Base-by-base conservation (phyloP, 2,888 invertebrate genomes). In the Diaperis boleti region DNA sequence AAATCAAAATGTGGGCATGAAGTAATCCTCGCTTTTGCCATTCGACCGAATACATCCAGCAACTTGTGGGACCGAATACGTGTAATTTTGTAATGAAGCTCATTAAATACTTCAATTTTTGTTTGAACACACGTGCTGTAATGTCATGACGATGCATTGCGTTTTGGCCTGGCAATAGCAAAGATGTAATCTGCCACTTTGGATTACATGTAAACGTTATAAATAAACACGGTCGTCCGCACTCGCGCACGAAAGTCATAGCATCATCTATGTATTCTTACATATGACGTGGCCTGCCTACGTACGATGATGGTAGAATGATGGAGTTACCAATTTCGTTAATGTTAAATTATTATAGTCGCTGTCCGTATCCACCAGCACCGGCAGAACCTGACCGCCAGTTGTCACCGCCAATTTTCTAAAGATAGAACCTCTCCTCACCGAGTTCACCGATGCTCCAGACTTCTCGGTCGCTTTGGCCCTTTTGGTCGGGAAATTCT, bases 171-270 rank as follows among this genome's bases (percentile, higher is more conserved):
- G 55, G 59, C 11, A 64, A 14, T 26, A 64, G 29, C 41, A 49
- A 62, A 57, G 47, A 64, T 57, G 14, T 31, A 15, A 70, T 69
- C 59, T 67, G 66, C 69, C 35, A 70, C 42, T 67, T 55, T 17
- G 59, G 63, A 44, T 67, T 78, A 35, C 73, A 77, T 3, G 78
- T 79, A 42, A 79, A 74, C 8, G 78, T 79, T 7, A 78, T 69
- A 37, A 73, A 76, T 33, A 74, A 60, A 62, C 65, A 60, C 20
- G 73, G 72, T n/a, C 69, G 65, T 1, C 80, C 81, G 70, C 70
- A 79, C 26, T 75, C 55, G 3, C 74, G 67, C 4, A 78, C 76
- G 59, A 70, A 75, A 1, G 76, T 65, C 74, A 77, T 71, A 7
- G 76, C 75, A 71, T 78, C 77, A 59, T 76, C 74, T 5, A 68